These are phyloP conservation scores for Umimayanthus kanabou DNA, from an alignment of 92 coral and sea anemone genomes.

Conservation along the genomic window DNA sequence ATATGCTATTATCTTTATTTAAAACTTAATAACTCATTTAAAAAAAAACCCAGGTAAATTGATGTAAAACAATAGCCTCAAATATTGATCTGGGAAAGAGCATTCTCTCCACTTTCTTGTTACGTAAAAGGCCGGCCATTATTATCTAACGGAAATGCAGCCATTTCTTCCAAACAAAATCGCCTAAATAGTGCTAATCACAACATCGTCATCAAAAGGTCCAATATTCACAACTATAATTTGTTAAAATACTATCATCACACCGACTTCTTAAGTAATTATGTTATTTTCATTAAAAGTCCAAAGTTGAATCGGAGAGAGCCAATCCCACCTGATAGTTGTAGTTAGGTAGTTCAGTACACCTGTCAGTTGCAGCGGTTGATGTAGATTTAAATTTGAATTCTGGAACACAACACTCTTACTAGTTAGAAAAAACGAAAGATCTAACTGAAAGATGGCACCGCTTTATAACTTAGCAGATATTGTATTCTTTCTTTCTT, in stretches of 20 bases:
- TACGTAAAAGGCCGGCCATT: background rate
- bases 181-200: slow-evolving; percentile 1
- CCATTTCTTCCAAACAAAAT: background rate
- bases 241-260: background rate
- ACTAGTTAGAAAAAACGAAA: no score
- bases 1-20: background rate
- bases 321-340: background rate
- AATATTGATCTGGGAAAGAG: slow-evolving; percentile 31
- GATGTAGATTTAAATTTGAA: background rate
- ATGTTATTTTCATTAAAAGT: background rate
- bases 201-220: background rate
- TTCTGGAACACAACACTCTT: no score
- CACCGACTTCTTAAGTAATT: background rate
- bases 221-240: background rate
- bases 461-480: background rate
- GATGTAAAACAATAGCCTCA: slow-evolving; percentile 1
- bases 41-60: background rate
- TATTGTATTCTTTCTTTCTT: background rate
- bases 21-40: background rate
- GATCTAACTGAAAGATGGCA: background rate
- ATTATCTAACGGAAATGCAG: slow-evolving; percentile 1
- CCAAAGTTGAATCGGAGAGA: background rate
- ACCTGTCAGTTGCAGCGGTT: background rate
- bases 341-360: background rate
- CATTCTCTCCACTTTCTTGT: background rate